These are phyloP conservation scores for Pachyseris speciosa DNA, from an alignment of 64 coral and sea anemone genomes.

Conservation along the genomic window DNA sequence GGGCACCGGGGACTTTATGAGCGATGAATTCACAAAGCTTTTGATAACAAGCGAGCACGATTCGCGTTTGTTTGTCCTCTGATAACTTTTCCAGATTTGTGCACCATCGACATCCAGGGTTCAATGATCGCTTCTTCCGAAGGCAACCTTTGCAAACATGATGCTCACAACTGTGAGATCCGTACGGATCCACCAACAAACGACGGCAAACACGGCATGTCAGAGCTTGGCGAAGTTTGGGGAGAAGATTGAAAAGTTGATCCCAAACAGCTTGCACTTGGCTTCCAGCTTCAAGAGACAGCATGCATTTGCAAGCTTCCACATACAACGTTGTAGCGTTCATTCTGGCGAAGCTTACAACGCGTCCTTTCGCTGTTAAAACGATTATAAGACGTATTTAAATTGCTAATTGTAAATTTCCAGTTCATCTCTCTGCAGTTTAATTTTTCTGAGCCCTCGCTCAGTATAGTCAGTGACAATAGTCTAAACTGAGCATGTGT, in stretches of 20 bases:
- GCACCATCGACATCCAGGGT: conserved; percentile 97
- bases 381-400: neutral
- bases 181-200: conserved; percentile 86
- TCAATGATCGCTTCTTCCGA: conserved; percentile 87
- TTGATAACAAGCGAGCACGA: conserved; percentile 95
- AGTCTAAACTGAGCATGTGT: neutral
- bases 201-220: conserved; percentile 95
- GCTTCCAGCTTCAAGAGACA: conserved; percentile 51
- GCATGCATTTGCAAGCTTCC: conserved; percentile 95
- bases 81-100: conserved; percentile 86
- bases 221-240: conserved; percentile 80
- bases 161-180: conserved; percentile 90
- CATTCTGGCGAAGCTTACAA: conserved; percentile 29
- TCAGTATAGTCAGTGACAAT: neutral
- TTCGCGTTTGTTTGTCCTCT: conserved; percentile 83
- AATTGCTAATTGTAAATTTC: neutral
- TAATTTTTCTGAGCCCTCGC: neutral
- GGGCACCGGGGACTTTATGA: conserved; percentile 33
- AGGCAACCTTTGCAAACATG: conserved; percentile 95
- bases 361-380: neutral
- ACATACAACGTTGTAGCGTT: conserved; percentile 94
- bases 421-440: neutral
- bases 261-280: conserved; percentile 72
- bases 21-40: conserved; percentile 89
- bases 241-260: conserved; percentile 83